Evolutionary conservation across 2,113 vertebrate species (phyloP).

Genomic region (Choloepus hoffmanni): DNA sequence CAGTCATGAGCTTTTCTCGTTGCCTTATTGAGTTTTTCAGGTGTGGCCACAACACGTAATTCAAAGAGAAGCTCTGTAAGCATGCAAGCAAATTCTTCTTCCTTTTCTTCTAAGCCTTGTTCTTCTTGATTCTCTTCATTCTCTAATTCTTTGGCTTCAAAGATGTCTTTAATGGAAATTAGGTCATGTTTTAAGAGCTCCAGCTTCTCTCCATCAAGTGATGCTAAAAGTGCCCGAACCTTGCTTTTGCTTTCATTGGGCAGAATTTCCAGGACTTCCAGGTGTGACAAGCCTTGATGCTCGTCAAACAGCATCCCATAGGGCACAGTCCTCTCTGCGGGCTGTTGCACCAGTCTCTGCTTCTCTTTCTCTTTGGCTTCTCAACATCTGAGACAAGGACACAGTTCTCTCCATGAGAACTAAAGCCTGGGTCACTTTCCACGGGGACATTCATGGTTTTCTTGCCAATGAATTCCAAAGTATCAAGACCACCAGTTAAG

Average conservation of each 20-base stretch:
- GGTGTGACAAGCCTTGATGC: conserved; percentile 97
- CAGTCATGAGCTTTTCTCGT: conserved; percentile 95
- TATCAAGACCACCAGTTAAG: conserved; percentile 96
- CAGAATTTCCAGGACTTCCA: conserved; percentile 98
- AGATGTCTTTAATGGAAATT: conserved; percentile 95
- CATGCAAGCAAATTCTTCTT: conserved; percentile 95
- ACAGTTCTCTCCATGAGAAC: conserved; percentile 96
- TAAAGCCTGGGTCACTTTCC: conserved; percentile 98
- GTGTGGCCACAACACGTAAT: conserved; percentile 96
- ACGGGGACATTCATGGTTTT: conserved; percentile 99
- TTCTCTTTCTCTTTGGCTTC: conserved; percentile 99
- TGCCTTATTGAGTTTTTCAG: conserved; percentile 99
- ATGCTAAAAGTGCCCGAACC: conserved; percentile 94
- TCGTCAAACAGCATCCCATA: conserved; percentile 98
- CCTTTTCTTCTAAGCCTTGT: conserved; percentile 90
- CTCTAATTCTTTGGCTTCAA: conserved; percentile 90
- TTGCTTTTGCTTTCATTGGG: conserved; percentile 97
- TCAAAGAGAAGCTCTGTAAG: conserved; percentile 98
- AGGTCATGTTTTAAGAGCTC: conserved; percentile 93
- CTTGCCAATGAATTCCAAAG: conserved; percentile 98
- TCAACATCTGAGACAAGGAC: conserved; percentile 97
- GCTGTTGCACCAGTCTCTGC: conserved; percentile 91
- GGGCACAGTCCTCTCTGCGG: conserved; percentile 93
- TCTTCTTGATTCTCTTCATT: conserved; percentile 83
- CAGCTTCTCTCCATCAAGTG: conserved; percentile 90